Percentiles rank a stretch among this genome's conserved stretches.
Evolutionary conservation across 1,140 invertebrate species (phyloP).

Genomic region (Macrobrachium nipponense): DNA sequence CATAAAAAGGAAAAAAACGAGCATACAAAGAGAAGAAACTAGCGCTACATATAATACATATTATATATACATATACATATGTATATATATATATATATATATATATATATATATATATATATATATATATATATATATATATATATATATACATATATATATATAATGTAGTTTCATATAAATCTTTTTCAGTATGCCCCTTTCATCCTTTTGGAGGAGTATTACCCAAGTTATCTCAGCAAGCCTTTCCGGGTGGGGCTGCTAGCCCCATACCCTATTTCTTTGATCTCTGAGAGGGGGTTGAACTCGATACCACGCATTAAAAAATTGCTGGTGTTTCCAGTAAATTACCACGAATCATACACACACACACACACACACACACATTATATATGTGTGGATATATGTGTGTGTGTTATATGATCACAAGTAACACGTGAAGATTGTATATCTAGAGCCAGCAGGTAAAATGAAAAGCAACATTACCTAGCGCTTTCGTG

Average conservation of each 20-base stretch:
- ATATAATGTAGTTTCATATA: background rate
- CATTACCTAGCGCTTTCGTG: too few relatives aligned
- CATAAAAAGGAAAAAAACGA: background rate
- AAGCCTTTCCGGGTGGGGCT: too few relatives aligned
- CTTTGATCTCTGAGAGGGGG: too few relatives aligned
- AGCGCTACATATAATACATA: background rate
- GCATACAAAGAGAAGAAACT: background rate
- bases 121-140: conserved; percentile 40
- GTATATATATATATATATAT: conserved; percentile 18
- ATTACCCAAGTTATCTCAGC: too few relatives aligned
- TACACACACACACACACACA: conserved; percentile 47
- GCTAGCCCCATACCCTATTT: too few relatives aligned
- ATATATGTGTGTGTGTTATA: too few relatives aligned
- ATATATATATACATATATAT: conserved; percentile 34
- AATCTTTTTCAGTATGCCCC: background rate
- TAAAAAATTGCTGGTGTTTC: too few relatives aligned
- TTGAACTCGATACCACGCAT: too few relatives aligned
- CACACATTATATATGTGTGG: conserved; percentile 7
- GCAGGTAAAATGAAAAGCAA: too few relatives aligned
- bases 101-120: conserved; percentile 29
- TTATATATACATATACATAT: conserved; percentile 5
- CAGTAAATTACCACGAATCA: background rate
- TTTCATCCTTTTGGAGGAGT: background rate
- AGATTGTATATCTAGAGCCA: too few relatives aligned
- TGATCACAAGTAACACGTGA: too few relatives aligned